These are phyloP conservation scores for Perognathus longimembris DNA, from an alignment of 2,113 vertebrate genomes.

Conservation along the genomic window DNA sequence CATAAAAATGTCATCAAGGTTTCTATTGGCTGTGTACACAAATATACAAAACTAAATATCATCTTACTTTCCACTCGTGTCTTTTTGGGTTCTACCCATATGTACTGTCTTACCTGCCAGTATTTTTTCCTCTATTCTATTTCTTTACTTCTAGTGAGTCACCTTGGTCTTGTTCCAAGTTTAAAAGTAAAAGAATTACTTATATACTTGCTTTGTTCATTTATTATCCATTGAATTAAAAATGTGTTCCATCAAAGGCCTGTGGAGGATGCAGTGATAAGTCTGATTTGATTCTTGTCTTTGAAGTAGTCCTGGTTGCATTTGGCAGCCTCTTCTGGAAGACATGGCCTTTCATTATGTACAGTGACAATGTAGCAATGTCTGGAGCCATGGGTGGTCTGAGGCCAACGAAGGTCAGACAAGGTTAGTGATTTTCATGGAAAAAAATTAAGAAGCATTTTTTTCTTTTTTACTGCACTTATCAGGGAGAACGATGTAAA, in stretches of 20 bases:
- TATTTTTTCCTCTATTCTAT: not conserved
- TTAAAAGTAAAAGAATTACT: not conserved
- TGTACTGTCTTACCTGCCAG: not conserved
- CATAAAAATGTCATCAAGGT: not conserved
- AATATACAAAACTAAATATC: slow-evolving; percentile 7
- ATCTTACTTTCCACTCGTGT: not conserved
- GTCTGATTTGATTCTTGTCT: slow-evolving; percentile 31
- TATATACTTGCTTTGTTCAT: not conserved
- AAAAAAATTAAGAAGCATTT: slow-evolving; percentile 55
- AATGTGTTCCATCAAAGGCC: slow-evolving; percentile 15
- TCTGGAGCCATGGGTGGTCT: not conserved
- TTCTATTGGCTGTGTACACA: not conserved
- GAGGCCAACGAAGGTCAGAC: slow-evolving; percentile 24
- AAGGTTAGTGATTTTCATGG: not conserved
- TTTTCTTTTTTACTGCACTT: slow-evolving; percentile 47
- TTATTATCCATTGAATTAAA: slow-evolving; percentile 7
- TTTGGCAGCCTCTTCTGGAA: not conserved
- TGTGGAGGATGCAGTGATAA: not conserved
- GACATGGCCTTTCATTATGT: slow-evolving; percentile 21
- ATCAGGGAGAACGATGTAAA: not conserved
- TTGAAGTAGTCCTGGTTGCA: slow-evolving; percentile 27
- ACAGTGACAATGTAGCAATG: not conserved
- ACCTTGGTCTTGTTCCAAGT: not conserved
- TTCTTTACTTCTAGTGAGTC: slow-evolving; percentile 13
- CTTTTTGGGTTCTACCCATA: not conserved